Base-by-base conservation (phyloP, 2,888 invertebrate genomes). In the Eulithis testata region DNA sequence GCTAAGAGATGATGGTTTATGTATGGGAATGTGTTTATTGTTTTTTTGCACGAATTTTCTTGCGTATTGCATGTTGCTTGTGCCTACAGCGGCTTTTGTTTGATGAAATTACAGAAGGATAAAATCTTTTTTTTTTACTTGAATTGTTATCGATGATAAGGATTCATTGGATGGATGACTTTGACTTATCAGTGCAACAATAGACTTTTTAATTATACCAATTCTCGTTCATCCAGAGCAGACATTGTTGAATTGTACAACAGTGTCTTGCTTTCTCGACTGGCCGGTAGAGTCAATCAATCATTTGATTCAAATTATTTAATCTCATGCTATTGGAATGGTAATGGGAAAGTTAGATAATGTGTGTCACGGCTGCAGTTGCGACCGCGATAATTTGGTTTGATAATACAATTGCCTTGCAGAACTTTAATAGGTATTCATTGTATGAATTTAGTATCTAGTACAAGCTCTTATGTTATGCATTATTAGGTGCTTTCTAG, bases 1-100 rank as follows among this genome's bases (percentile, higher is more conserved):
- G 66, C 69, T 73, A 76, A 69, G 68, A 77, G 63, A 71, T 27
- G 11, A n/a, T 55, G 27, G 62, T 68, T 70, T 63, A 65, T 62
- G 63, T 65, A 71, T 71, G 71, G 70, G 72, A 70, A 72, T 63
- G 49, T 58, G 49, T 57, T 66, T 63, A 51, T 62, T 37, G 31
- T 63, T 62, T 63, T 67, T 61, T 37, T 53, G 50, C 31, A 43
- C 37, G 51, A 53, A 49, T 52, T 51, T 56, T 51, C 51, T 51
- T 52, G 31, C 12, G 43, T 47, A 9, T 52, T 50, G 55, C 53
- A 31, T 54, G 54, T n/a, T 47, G 5, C 45, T 45, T 36, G 37
- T 31, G 2, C 6, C 36, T 37, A 7, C 3, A 9, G n/a, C 12
- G n/a, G 21, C 14, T 49, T 49, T 11, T 2, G 1, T 21, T 21